phyloP scores from a whole-genome alignment of 37 sponge, comb jelly and placozoan genomes.

The Agelas oroides region DNA sequence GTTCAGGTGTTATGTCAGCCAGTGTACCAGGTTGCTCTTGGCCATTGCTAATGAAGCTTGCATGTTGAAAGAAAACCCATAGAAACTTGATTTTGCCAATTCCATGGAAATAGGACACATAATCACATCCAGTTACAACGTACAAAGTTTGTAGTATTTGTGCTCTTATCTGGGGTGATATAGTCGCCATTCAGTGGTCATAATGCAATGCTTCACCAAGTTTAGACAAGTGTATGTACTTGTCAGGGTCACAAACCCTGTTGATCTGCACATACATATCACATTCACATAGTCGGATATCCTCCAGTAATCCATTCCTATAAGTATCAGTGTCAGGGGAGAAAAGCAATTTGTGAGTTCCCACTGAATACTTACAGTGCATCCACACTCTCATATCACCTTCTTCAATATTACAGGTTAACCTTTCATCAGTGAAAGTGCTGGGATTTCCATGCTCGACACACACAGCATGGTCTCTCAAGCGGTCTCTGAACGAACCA shows the following conservation, averaged over 20 bases:
- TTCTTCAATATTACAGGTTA: neutral
- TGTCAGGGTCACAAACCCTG: constrained; percentile 32
- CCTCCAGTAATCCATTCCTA: neutral
- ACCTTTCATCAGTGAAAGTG: neutral
- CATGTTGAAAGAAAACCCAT: constrained; percentile 22
- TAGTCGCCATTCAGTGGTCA: no score
- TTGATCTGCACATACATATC: neutral
- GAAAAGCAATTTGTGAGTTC: constrained; percentile 7
- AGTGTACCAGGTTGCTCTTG: no score
- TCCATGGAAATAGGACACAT: no score
- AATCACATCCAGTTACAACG: no score
- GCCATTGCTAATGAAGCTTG: constrained; percentile 11
- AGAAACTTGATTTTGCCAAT: no score
- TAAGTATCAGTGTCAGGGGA: constrained; percentile 53
- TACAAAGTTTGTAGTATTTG: no score
- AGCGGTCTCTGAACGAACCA: neutral
- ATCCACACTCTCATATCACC: constrained; percentile 39
- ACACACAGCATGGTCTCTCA: neutral
- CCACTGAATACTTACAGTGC: constrained; percentile 13
- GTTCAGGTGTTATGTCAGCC: no score
- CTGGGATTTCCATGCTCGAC: no score
- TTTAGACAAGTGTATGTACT: neutral
- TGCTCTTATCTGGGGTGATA: no score
- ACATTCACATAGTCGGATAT: neutral
- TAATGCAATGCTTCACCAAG: no score